Conservation (phyloP, 2,113 vertebrate species). For the Podarcis muralis region DNA sequence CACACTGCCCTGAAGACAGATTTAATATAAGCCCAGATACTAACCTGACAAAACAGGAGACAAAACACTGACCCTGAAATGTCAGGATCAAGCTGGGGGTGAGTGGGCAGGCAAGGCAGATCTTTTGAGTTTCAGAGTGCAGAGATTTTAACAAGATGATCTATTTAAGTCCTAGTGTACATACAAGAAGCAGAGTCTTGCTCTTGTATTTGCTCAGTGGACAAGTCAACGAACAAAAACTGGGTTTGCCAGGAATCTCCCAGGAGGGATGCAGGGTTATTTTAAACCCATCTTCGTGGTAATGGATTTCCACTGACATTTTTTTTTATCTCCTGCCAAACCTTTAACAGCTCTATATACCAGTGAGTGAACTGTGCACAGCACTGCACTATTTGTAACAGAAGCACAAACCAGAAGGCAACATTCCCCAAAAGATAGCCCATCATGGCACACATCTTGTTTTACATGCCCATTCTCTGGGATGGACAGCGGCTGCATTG, state of each 20-base stretch:
- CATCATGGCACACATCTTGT: neutral
- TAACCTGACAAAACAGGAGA: neutral
- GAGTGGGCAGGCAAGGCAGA: neutral
- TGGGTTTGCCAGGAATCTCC: neutral
- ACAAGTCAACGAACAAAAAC: neutral
- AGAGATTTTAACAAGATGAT: neutral
- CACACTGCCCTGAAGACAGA: neutral
- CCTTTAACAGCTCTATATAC: neutral
- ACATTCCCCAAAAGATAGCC: neutral
- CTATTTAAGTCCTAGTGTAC: neutral
- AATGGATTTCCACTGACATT: neutral
- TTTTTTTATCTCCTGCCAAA: neutral
- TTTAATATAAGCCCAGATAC: neutral
- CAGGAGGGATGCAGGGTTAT: neutral
- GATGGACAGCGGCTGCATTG: neutral
- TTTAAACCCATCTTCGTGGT: neutral
- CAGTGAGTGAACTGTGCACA: neutral
- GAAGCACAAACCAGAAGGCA: neutral
- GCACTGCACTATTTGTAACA: neutral
- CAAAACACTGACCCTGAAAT: neutral
- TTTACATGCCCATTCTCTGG: neutral
- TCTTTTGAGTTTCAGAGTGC: neutral
- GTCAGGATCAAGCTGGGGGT: neutral
- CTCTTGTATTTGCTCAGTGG: neutral
- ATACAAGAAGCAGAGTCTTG: neutral